These are phyloP conservation scores for Asobara japonica DNA, from an alignment of 1,140 invertebrate genomes.

Conservation along the genomic window DNA sequence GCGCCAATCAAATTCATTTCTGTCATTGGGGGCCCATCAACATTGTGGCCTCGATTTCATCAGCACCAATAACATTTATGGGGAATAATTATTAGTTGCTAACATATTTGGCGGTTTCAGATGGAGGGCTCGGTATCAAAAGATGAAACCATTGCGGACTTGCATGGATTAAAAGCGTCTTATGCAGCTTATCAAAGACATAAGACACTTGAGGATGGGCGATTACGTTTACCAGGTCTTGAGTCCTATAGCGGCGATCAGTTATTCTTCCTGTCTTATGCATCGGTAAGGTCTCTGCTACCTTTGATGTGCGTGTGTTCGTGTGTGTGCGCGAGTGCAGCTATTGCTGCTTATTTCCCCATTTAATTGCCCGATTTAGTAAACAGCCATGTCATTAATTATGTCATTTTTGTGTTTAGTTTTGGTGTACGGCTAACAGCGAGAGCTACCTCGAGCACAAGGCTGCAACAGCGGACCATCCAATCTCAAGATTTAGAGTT, in stretches of 20 bases:
- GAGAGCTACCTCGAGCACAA: background rate
- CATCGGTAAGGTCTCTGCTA: background rate
- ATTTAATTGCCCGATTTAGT: too few species aligned
- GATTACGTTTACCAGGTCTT: background rate
- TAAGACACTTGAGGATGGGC: background rate
- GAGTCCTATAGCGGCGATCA: background rate
- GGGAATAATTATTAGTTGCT: too few species aligned
- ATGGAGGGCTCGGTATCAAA: background rate
- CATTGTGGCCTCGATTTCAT: too few species aligned
- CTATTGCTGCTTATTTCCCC: too few species aligned
- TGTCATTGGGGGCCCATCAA: too few species aligned
- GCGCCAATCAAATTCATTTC: too few species aligned
- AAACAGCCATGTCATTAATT: too few species aligned
- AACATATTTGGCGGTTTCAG: too few species aligned
- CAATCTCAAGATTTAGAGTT: background rate
- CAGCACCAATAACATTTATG: too few species aligned
- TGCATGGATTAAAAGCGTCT: background rate
- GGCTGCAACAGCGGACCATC: background rate
- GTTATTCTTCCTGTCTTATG: background rate
- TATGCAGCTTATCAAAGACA: background rate
- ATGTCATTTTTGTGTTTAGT: too few species aligned
- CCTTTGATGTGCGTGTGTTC: too few species aligned
- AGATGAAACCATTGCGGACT: background rate
- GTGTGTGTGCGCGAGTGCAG: too few species aligned
- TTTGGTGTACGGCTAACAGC: background rate